A percentile compares a stretch with the other conserved stretches of the same genome.
phyloP scores from a whole-genome alignment of 2,888 invertebrate genomes.

The Conus canariensis region DNA sequence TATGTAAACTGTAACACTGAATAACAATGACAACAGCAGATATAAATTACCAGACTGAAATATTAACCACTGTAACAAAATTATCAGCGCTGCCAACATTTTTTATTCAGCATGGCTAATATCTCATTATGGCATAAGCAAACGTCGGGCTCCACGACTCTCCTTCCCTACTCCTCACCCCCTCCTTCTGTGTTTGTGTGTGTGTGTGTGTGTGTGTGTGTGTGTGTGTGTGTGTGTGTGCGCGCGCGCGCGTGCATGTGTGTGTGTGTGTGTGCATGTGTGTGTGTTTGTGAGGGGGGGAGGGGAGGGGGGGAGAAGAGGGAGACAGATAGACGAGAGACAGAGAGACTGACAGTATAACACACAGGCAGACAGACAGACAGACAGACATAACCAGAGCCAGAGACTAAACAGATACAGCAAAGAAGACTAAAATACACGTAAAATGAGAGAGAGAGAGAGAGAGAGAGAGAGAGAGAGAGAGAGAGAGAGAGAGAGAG shows the following conservation, averaged over 20 bases:
- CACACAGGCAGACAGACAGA: neutral
- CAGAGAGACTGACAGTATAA: neutral
- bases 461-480: slow-evolving; percentile 24
- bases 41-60: too few relatives aligned
- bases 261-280: neutral
- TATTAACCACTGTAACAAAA: too few relatives aligned
- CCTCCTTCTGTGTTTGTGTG: neutral
- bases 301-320: neutral
- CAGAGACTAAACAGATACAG: neutral
- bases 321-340: neutral
- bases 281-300: neutral
- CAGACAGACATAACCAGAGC: neutral
- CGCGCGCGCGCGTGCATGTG: neutral
- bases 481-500: slow-evolving; percentile 12
- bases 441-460: neutral
- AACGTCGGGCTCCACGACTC: too few relatives aligned
- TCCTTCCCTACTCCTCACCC: too few relatives aligned
- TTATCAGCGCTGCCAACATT: too few relatives aligned
- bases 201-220: slow-evolving; percentile 13
- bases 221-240: slow-evolving; percentile 14
- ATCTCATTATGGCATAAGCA: too few relatives aligned
- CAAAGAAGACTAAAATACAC: neutral
- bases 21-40: too few relatives aligned
- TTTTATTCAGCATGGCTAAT: too few relatives aligned
- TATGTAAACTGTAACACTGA: too few relatives aligned